Percentiles rank a stretch among this genome's conserved stretches.
These are phyloP conservation scores for Mellilla xanthometata DNA, from an alignment of 2,888 invertebrate genomes.

Conservation along the genomic window DNA sequence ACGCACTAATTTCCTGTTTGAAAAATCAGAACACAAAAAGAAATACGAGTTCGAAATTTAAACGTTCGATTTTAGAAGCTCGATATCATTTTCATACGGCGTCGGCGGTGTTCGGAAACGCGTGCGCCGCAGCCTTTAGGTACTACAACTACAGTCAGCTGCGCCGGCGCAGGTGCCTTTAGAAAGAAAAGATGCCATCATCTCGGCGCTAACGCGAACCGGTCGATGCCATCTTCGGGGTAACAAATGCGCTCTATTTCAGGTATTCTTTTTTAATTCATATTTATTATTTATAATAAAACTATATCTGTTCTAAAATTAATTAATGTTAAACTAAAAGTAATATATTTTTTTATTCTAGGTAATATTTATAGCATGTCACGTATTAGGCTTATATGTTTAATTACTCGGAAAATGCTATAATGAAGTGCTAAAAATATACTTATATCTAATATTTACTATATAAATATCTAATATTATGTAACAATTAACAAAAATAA, in stretches of 20 bases:
- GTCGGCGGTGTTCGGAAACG: constrained; percentile 51
- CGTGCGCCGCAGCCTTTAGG: constrained; percentile 66
- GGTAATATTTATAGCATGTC: too few species aligned
- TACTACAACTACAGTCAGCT: constrained; percentile 52
- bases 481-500: too few species aligned
- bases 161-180: constrained; percentile 50
- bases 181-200: constrained; percentile 39
- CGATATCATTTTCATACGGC: constrained; percentile 69
- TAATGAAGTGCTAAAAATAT: too few species aligned
- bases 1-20: neutral
- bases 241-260: constrained; percentile 29
- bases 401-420: too few species aligned
- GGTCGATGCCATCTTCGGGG: constrained; percentile 51
- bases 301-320: too few species aligned
- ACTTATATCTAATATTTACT: too few species aligned
- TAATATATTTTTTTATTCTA: too few species aligned
- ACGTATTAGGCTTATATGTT: too few species aligned
- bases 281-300: too few species aligned
- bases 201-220: constrained; percentile 44
- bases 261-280: too few species aligned
- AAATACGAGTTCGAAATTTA: constrained; percentile 10
- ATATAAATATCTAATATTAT: too few species aligned
- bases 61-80: constrained; percentile 43
- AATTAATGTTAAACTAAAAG: too few species aligned
- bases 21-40: constrained; percentile 1